phyloP scores from a whole-genome alignment of 2,797 vertebrate genomes.

The Urosaurus nigricauda region DNA sequence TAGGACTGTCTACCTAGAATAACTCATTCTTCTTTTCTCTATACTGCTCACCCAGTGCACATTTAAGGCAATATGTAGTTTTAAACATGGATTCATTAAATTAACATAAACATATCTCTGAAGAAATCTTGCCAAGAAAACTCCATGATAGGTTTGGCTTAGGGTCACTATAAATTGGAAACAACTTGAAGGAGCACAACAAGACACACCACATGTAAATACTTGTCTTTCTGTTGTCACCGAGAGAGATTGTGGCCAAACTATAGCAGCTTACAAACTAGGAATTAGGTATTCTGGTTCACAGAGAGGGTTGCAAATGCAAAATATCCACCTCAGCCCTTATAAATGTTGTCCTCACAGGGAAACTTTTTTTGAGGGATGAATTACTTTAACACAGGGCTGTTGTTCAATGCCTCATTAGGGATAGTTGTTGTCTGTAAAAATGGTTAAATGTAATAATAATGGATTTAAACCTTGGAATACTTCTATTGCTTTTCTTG shows the following conservation, averaged over 20 bases:
- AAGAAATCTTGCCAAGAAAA: too few species aligned
- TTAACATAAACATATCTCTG: not conserved
- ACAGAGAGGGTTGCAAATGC: not conserved
- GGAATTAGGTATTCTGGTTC: not conserved
- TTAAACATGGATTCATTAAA: not conserved
- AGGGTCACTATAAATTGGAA: too few species aligned
- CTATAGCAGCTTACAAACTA: not conserved
- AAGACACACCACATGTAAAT: not conserved
- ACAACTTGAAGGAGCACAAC: too few species aligned
- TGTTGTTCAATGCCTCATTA: not conserved
- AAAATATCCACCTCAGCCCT: conserved; percentile 8
- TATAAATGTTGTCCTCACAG: not conserved
- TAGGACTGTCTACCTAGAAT: not conserved
- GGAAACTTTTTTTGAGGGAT: not conserved
- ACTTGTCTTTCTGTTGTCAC: not conserved
- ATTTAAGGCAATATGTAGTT: not conserved
- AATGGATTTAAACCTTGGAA: not conserved
- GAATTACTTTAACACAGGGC: not conserved
- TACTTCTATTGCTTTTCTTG: not conserved
- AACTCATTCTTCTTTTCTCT: not conserved
- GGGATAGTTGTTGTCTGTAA: not conserved
- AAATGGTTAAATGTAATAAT: not conserved
- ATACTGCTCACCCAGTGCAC: too few species aligned
- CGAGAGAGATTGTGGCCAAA: not conserved
- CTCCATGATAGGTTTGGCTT: too few species aligned